Evolutionary conservation across 2,888 invertebrate genomes (phyloP), one percentile per base, ranked within the genome.

Genomic region (Brenthis ino): DNA sequence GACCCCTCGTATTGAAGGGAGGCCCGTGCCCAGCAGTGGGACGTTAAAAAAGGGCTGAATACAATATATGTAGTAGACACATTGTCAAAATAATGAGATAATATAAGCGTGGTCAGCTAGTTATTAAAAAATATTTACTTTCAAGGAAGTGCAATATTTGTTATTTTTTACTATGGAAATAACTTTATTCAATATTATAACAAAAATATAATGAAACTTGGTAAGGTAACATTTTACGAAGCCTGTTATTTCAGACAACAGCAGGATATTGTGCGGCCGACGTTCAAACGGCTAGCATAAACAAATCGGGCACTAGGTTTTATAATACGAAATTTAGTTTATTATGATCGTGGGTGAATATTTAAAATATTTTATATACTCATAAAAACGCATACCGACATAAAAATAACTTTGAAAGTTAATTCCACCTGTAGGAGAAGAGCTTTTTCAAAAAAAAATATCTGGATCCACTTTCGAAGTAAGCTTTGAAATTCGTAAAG

Each of bases 231-330:
- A 48, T 57, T 65, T 57, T 20, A 50, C 20, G 57, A 48, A 50
- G 48, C 48, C 55, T 66, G 58, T 58, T 66, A 47, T 54, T 58
- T 64, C 16, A 68, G 64, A 68, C 48, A 68, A 68, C 64, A 68
- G 16, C 33, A 54, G 68, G 54, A 68, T 58, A 58, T 64, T 48
- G 24, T 64, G 33, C 57, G 43, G 58, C 33, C 47, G 20, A 13
- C 57, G 43, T 33, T 50, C 64, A 60, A 68, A 68, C 64, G 57
- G n/a, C 6, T 20, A 43, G 53, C 58, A 64, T 53, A 54, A 68
- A 68, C 68, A 57, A 64, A 54, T 53, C 54, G 50, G 50, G 20
- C 28, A 16, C 37, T 65, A 57, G 13, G 11, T 43, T 51, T 51
- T 57, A 37, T 43, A 43, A 43, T 50, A 50, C 60, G n/a, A 20